A percentile compares a stretch with the other conserved stretches of the same genome.
Conservation (phyloP, 2,888 invertebrate species). For the Agrochola litura region DNA sequence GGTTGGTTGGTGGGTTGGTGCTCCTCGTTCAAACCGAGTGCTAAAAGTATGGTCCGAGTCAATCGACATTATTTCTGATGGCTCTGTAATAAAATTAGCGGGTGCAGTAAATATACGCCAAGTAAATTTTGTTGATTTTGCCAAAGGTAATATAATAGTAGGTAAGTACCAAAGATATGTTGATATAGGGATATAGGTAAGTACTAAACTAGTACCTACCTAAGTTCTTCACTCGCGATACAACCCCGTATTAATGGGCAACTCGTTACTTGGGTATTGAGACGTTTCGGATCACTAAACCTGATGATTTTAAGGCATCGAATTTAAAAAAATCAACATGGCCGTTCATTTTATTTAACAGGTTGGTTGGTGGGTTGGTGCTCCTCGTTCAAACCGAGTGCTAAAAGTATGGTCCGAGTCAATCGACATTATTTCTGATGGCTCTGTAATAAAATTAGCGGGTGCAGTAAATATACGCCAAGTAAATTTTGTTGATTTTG, state of each 20-base stretch:
- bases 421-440: slow-evolving; percentile 45
- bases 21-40: slow-evolving; percentile 49
- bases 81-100: slow-evolving; percentile 22
- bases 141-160: too few species aligned
- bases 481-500: too few species aligned
- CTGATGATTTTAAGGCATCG: slow-evolving; percentile 82
- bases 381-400: slow-evolving; percentile 49
- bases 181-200: too few species aligned
- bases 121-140: too few species aligned
- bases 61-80: slow-evolving; percentile 45
- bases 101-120: neutral
- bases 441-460: slow-evolving; percentile 22
- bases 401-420: slow-evolving; percentile 29
- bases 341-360: slow-evolving; percentile 62
- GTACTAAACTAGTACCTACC: too few species aligned
- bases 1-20: slow-evolving; percentile 48
- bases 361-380: slow-evolving; percentile 48
- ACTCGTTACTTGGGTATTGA: slow-evolving; percentile 90
- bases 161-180: too few species aligned
- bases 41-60: slow-evolving; percentile 29
- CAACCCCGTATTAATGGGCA: slow-evolving; percentile 90
- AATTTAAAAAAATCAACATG: slow-evolving; percentile 77
- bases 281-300: slow-evolving; percentile 84
- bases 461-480: neutral
- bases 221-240: slow-evolving; percentile 83